Percentiles rank a stretch among this genome's conserved stretches.
Evolutionary conservation across 2,113 vertebrate genomes (phyloP).

Genomic region (Paratilapia polleni): DNA sequence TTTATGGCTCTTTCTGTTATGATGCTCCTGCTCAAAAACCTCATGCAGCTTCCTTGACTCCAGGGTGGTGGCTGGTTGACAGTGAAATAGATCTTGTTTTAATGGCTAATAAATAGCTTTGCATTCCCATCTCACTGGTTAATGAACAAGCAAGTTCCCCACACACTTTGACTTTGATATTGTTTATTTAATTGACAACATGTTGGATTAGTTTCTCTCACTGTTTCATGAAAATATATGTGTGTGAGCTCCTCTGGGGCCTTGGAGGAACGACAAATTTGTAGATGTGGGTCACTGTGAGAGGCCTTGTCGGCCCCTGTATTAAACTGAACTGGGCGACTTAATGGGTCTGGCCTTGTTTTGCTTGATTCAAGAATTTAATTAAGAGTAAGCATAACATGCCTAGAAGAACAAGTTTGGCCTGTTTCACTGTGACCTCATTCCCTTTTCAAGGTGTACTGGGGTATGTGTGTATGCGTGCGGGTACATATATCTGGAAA

Average conservation of each 20-base stretch:
- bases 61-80: background rate
- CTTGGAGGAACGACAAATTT: background rate
- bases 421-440: slow-evolving; percentile 32
- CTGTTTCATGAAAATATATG: background rate
- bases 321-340: background rate
- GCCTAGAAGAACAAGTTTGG: slow-evolving; percentile 35
- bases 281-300: slow-evolving; percentile 25
- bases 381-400: slow-evolving; percentile 13
- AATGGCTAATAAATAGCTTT: background rate
- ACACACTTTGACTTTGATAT: background rate
- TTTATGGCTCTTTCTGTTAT: background rate
- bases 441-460: background rate
- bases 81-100: slow-evolving; percentile 24
- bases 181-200: background rate
- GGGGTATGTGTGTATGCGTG: background rate
- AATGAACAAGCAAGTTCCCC: slow-evolving; percentile 27
- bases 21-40: slow-evolving; percentile 11
- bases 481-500: background rate
- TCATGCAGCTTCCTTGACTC: background rate
- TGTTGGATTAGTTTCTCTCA: background rate
- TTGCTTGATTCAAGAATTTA: slow-evolving; percentile 30
- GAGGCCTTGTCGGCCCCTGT: slow-evolving; percentile 7
- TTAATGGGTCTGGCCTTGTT: slow-evolving; percentile 17
- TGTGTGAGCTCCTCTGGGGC: background rate
- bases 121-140: background rate